These are phyloP conservation scores for Ctena decussata DNA, from an alignment of 2,888 invertebrate genomes.

Conservation along the genomic window DNA sequence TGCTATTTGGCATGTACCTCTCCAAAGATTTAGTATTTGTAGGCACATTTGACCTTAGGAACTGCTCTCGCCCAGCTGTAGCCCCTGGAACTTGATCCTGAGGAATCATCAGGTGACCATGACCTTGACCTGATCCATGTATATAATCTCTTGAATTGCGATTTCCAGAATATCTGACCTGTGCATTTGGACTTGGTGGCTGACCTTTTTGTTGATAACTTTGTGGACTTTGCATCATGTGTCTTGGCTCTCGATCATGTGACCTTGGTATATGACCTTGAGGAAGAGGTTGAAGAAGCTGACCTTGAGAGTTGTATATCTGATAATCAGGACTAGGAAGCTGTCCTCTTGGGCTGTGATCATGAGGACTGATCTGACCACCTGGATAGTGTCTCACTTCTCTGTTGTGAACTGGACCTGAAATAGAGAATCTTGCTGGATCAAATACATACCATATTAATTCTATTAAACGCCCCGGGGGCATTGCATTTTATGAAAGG, in stretches of 20 bases:
- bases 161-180: neutral
- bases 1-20: neutral
- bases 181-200: neutral
- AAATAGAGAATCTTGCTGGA: too few species aligned
- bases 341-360: neutral
- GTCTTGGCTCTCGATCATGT: neutral
- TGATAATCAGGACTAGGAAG: neutral
- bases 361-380: neutral
- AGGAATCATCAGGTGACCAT: neutral
- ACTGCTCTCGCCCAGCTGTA: too few species aligned
- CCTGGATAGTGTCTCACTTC: neutral
- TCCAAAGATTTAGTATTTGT: neutral
- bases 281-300: neutral
- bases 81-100: neutral
- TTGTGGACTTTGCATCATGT: neutral
- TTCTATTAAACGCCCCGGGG: too few species aligned
- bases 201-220: neutral
- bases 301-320: neutral
- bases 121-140: neutral
- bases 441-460: too few species aligned
- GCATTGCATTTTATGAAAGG: too few species aligned
- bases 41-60: neutral
- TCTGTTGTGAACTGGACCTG: neutral
- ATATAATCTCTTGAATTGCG: neutral
- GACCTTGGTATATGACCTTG: neutral